phyloP scores from a whole-genome alignment of 2,113 vertebrate genomes.

The Pteropus alecto region DNA sequence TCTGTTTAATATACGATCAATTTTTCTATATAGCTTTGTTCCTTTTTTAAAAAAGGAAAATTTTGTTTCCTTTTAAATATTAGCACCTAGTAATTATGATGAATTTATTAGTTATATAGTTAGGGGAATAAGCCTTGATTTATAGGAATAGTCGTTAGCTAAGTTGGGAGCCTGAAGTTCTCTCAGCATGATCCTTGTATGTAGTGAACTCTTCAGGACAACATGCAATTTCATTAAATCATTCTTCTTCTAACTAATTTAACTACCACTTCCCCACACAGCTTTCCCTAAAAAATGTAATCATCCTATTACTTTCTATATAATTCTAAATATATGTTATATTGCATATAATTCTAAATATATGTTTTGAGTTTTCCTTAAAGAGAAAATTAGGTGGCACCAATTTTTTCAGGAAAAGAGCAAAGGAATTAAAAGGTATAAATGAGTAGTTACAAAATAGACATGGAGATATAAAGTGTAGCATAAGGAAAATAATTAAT shows the following conservation, averaged over 20 bases:
- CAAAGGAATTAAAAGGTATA: no score
- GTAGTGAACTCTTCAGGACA: neutral
- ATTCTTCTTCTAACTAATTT: neutral
- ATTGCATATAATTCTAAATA: no score
- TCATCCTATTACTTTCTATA: neutral
- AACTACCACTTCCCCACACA: neutral
- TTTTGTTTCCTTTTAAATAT: neutral
- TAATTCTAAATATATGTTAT: neutral
- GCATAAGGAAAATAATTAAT: no score
- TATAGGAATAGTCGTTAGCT: neutral
- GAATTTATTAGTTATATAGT: neutral
- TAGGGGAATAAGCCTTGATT: constrained; percentile 26
- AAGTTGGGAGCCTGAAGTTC: neutral
- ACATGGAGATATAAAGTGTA: no score
- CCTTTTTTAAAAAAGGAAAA: neutral
- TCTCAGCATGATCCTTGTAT: constrained; percentile 9
- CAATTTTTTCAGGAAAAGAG: neutral
- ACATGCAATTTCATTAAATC: neutral
- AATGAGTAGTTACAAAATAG: no score
- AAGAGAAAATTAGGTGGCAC: neutral
- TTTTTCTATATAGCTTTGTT: neutral
- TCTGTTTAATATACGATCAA: neutral
- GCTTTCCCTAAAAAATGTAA: neutral
- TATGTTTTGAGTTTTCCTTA: neutral
- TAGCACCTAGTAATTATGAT: neutral